Conservation (phyloP, 2,888 invertebrate species). For the Torymus texanus region DNA sequence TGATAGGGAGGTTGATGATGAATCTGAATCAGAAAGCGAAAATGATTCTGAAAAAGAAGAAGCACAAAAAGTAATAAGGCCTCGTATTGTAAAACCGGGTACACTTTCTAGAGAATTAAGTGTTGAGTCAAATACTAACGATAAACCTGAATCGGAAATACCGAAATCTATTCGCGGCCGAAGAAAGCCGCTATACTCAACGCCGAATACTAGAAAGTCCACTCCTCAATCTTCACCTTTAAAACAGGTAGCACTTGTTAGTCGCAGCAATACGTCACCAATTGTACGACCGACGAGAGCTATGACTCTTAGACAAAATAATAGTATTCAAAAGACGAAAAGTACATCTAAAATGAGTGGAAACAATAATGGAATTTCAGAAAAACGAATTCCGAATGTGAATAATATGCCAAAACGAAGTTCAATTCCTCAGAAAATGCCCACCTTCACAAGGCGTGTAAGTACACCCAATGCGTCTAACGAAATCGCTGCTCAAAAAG, state of each 20-base stretch:
- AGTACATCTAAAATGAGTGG: slow-evolving; percentile 39
- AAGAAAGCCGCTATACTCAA: slow-evolving; percentile 81
- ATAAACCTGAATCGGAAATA: slow-evolving; percentile 66
- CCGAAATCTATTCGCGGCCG: slow-evolving; percentile 78
- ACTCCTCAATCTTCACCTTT: slow-evolving; percentile 70
- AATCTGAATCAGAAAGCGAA: slow-evolving; percentile 61
- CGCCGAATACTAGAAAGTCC: slow-evolving; percentile 67
- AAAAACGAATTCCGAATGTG: slow-evolving; percentile 59
- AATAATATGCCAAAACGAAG: slow-evolving; percentile 64
- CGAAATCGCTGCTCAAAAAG: slow-evolving; percentile 56
- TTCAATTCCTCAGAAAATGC: slow-evolving; percentile 67
- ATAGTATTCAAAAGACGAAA: slow-evolving; percentile 61
- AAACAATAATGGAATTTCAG: slow-evolving; percentile 47
- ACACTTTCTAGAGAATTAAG: slow-evolving; percentile 65
- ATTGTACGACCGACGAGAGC: slow-evolving; percentile 71
- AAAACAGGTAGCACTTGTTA: slow-evolving; percentile 66
- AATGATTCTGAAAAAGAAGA: slow-evolving; percentile 62
- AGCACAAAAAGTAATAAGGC: slow-evolving; percentile 62
- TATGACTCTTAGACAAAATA: slow-evolving; percentile 69
- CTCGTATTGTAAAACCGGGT: slow-evolving; percentile 77
- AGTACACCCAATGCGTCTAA: slow-evolving; percentile 34
- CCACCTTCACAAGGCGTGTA: slow-evolving; percentile 60
- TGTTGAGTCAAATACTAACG: slow-evolving; percentile 66
- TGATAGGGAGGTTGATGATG: slow-evolving; percentile 53
- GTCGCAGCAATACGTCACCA: slow-evolving; percentile 70